Percentiles rank a stretch among this genome's conserved stretches.
Conservation (phyloP, 2,797 vertebrate genomes). For the Mormyrops attenuatus region DNA sequence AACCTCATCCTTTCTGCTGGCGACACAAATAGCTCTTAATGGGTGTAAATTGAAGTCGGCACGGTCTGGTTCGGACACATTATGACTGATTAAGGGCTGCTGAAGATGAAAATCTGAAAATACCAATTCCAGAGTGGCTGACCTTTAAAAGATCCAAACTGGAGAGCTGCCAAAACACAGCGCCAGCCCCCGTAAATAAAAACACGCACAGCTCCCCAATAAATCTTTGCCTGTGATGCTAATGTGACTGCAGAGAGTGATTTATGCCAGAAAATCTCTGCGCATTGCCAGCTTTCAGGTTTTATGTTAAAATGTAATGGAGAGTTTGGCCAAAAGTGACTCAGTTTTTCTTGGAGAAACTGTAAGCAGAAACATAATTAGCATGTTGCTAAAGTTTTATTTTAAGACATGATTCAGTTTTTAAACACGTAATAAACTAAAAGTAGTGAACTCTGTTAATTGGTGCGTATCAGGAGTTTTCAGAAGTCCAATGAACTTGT, state of each 20-base stretch:
- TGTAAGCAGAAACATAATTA: not conserved
- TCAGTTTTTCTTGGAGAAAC: not conserved
- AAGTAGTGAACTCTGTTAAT: not conserved
- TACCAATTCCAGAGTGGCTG: not conserved
- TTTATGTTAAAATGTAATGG: not conserved
- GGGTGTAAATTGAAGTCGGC: not conserved
- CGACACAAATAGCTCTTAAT: not conserved
- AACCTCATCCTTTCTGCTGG: not conserved
- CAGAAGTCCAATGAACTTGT: not conserved
- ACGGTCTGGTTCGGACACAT: not conserved
- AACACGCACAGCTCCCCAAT: not conserved
- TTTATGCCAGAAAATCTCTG: not conserved
- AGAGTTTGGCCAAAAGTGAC: not conserved
- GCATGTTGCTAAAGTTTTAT: not conserved
- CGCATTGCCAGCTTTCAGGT: not conserved
- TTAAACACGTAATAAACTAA: not conserved
- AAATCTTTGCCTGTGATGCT: not conserved
- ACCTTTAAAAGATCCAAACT: not conserved
- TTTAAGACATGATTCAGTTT: not conserved
- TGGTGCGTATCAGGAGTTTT: not conserved
- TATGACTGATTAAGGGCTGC: not conserved
- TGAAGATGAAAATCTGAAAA: not conserved
- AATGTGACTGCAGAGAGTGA: not conserved
- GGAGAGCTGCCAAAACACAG: not conserved
- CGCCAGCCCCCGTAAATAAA: not conserved